Evolutionary conservation across 2,113 vertebrate genomes (phyloP), one percentile per base, ranked within the genome.

Genomic region (Gulo gulo): DNA sequence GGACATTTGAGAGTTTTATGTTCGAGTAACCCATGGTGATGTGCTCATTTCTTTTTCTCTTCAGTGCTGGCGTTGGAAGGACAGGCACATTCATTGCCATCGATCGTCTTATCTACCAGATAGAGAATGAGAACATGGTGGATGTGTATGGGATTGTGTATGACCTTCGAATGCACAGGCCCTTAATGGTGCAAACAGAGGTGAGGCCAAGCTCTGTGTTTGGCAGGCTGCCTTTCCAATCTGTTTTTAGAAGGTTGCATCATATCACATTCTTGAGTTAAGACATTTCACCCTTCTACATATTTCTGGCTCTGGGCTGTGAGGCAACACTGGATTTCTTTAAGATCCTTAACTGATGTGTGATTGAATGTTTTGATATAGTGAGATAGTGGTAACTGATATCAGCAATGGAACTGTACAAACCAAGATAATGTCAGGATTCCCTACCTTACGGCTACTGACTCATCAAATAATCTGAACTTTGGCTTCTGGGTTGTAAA

Each of bases 111-210:
- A 99, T 99, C 97, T 99, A 99, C 97, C 99, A 99, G 98, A 99
- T 99, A 16, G 99, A 99, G 96, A 99, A 99, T 63, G 99, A 99
- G 97, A 99, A 98, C 39, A 95, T 95, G 0, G 99, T 99, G 94
- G 99, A 99, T 0, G 98, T 99, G n/a, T 99, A 98, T 0, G 99
- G 99, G 20, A 99, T 99, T 8, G 99, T 99, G 45, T 98, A 99
- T 1, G 99, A 99, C 59, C 99, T 99, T 87, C 99, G 99, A 36
- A 99, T 99, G 99, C 99, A 99, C 98, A 98, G 99, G 1, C 97
- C 99, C 1, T 98, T 99, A 2, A 99, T 99, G 99, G 99, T 99
- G 97, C 99, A 99, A 76, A 99, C 99, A 24, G 99, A 99, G 99
- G 99, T 99, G 98, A 98, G 99, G 21, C 39, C 36, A 11, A 7